Percentiles rank a stretch among this genome's conserved stretches.
These are phyloP conservation scores for Macroteleia sp. DNA, from an alignment of 2,888 invertebrate genomes.

Conservation along the genomic window DNA sequence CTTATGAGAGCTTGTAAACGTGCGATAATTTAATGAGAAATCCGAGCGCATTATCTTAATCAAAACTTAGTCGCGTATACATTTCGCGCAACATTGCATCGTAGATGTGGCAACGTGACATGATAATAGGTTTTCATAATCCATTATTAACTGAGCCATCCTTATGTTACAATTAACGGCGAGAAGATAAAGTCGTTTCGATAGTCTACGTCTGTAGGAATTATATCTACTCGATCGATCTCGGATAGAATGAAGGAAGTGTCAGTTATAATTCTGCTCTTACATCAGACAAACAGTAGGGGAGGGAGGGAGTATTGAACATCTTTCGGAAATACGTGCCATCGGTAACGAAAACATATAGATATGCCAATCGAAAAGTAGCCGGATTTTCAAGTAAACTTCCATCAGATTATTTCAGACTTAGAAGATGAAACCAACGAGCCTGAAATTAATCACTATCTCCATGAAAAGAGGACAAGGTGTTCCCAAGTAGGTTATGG, in stretches of 20 bases:
- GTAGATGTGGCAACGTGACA: conserved; percentile 38
- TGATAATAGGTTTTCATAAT: conserved; percentile 67
- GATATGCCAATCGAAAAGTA: conserved; percentile 4
- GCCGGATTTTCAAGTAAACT: conserved; percentile 2
- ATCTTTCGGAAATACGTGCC: conserved; percentile 8
- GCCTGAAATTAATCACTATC: conserved; percentile 19
- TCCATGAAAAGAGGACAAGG: neutral
- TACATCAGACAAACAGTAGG: neutral
- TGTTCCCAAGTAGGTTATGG: conserved; percentile 28
- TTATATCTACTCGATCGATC: conserved; percentile 47
- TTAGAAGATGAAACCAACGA: neutral
- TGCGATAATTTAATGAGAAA: conserved; percentile 54
- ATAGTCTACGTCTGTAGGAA: conserved; percentile 31
- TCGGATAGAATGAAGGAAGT: conserved; percentile 29
- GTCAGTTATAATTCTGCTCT: neutral
- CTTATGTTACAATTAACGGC: conserved; percentile 71
- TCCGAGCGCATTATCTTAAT: conserved; percentile 50
- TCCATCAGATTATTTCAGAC: conserved; percentile 20
- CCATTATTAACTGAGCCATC: conserved; percentile 70
- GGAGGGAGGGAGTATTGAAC: neutral
- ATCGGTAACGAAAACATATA: conserved; percentile 11
- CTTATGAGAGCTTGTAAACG: conserved; percentile 51
- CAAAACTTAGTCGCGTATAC: conserved; percentile 53
- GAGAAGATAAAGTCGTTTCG: conserved; percentile 44
- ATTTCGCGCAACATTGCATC: conserved; percentile 30